phyloP scores from a whole-genome alignment of 2,797 vertebrate species.

The Phrynocephalus vlangalii region DNA sequence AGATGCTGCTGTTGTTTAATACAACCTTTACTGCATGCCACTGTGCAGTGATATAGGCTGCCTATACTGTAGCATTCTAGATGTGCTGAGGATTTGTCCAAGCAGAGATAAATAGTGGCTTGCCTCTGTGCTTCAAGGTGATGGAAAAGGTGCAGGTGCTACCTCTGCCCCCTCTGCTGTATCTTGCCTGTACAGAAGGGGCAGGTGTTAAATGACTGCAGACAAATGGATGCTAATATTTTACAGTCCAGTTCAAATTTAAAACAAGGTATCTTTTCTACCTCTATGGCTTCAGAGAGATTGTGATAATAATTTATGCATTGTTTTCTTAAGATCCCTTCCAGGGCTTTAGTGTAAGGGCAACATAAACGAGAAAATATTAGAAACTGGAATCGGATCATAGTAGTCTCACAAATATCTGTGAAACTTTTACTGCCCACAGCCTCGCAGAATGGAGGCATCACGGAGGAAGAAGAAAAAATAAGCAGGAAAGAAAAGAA shows the following conservation, averaged over 20 bases:
- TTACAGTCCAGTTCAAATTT: conserved; percentile 21
- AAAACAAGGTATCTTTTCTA: conserved; percentile 16
- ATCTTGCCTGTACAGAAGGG: neutral
- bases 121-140: neutral
- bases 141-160: neutral
- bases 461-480: neutral
- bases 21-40: neutral
- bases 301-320: conserved; percentile 1
- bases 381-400: neutral
- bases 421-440: neutral
- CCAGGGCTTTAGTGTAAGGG: neutral
- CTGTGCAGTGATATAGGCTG: neutral
- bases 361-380: conserved; percentile 15
- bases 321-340: neutral
- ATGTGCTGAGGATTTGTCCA: neutral
- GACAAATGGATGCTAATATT: conserved; percentile 20
- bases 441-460: conserved; percentile 1
- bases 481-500: neutral
- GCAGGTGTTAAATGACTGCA: neutral
- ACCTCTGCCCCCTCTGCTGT: neutral
- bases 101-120: neutral
- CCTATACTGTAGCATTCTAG: neutral
- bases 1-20: no score
- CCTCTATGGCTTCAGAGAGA: neutral
- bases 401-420: neutral